These are phyloP conservation scores for Ciconia stormi DNA, from an alignment of 2,113 vertebrate species.

Conservation along the genomic window DNA sequence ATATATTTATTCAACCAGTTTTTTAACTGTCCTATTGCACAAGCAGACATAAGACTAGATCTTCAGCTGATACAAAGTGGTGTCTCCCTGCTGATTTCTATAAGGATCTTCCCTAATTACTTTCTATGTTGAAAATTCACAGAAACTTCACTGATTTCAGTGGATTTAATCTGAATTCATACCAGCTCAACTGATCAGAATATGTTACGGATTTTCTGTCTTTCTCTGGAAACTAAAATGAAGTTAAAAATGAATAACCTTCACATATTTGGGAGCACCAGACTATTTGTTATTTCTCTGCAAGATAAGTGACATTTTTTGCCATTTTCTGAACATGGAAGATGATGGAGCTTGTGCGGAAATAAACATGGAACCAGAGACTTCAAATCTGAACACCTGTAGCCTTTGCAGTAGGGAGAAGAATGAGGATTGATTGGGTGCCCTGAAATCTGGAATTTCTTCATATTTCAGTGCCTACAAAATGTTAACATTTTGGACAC, in stretches of 20 bases:
- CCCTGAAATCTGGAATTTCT: background rate
- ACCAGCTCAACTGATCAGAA: background rate
- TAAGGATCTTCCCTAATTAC: background rate
- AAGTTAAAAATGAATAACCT: background rate
- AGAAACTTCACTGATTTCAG: background rate
- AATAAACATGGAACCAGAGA: background rate
- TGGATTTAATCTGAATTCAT: background rate
- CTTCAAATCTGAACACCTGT: background rate
- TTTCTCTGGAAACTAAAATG: background rate
- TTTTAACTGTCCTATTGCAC: background rate
- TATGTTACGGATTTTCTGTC: background rate
- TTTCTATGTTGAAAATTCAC: background rate
- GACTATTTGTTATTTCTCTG: background rate
- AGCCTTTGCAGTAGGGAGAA: background rate
- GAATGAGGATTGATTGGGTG: accelerated
- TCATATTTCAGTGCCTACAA: background rate
- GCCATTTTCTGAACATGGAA: background rate
- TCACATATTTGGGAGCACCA: background rate
- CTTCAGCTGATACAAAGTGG: background rate
- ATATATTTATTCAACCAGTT: background rate
- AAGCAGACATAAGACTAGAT: background rate
- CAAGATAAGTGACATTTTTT: background rate
- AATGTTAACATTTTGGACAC: background rate
- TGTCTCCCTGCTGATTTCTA: background rate
- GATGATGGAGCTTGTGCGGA: background rate